Evolutionary conservation across 2,888 invertebrate species (phyloP), one percentile per base, ranked within the genome.

Genomic region (Napeogenes sylphis): DNA sequence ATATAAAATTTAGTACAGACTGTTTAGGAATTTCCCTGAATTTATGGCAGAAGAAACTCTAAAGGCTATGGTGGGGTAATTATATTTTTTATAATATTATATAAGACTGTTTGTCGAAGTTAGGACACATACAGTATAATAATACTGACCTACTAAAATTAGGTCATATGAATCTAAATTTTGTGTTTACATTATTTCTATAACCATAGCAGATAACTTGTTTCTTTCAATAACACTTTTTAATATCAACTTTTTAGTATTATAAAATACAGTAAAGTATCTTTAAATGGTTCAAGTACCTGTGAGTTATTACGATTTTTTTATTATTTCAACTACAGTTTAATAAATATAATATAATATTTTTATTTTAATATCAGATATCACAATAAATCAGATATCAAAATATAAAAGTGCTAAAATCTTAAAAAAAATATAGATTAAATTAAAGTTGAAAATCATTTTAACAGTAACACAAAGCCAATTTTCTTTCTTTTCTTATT

Each of bases 91-190:
- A 21, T 21, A 21, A 42, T 42, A 12, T 51, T 51, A 51, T 30
- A 30, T 51, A 30, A 51, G 0, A 51, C 58, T 60, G 32, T 62
- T 58, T 62, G 59, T 55, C 59, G 45, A 57, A 60, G 46, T 56
- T n/a, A 51, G 10, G 30, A 51, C 21, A 8, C 5, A 12, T 42
- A 10, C 42, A 10, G 10, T 51, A 51, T 30, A 30, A 30, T 30
- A 51, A 51, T 8, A 30, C 6, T 12, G 12, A n/a, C 51, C 51
- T 30, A 54, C 38, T 62, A 46, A 62, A 62, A 56, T 62, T 45
- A 45, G 35, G 59, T 59, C 61, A 55, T 63, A 66, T 64, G 61
- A 63, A 64, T 66, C 64, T 55, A 57, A 61, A 42, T 64, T 66
- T 64, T 64, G 45, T 62, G 54, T 59, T 62, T 58, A 30, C 55